These are phyloP conservation scores for Cydia fagiglandana DNA, from an alignment of 1,140 invertebrate genomes.

Conservation along the genomic window DNA sequence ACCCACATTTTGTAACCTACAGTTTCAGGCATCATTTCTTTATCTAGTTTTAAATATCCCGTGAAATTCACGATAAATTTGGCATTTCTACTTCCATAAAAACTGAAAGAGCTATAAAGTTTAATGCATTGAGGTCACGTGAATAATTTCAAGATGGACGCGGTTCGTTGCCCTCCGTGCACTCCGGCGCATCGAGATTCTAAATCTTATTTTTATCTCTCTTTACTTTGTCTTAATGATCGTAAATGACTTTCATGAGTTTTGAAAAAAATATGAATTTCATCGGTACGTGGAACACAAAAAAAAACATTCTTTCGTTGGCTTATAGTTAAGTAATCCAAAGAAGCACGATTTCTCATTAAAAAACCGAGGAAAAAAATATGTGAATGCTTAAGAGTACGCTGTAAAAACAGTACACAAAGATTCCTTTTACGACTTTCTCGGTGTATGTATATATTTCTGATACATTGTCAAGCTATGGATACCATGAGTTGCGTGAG, in stretches of 20 bases:
- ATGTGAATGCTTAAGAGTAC: neutral
- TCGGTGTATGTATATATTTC: conserved; percentile 7
- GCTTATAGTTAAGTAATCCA: neutral
- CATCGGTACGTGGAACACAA: neutral
- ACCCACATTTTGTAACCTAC: neutral
- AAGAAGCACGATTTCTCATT: neutral
- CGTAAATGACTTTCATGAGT: conserved; percentile 18
- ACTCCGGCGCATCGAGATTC: conserved; percentile 34
- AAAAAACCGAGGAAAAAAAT: conserved; percentile 1
- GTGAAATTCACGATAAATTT: neutral
- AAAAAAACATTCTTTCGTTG: neutral
- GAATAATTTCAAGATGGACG: conserved; percentile 44
- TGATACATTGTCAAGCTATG: neutral
- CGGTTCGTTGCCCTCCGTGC: conserved; percentile 44
- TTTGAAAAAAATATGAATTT: neutral
- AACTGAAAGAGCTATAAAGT: conserved; percentile 16
- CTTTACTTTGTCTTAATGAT: conserved; percentile 28
- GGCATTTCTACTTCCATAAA: neutral
- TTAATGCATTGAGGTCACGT: conserved; percentile 41
- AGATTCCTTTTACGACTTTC: neutral
- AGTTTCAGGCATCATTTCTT: neutral
- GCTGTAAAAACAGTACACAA: conserved; percentile 4
- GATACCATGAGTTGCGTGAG: conserved; percentile 10
- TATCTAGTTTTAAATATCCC: neutral
- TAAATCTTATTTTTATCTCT: conserved; percentile 31